Base-by-base conservation (phyloP, 1,140 invertebrate species). In the Drosophila yakuba region DNA sequence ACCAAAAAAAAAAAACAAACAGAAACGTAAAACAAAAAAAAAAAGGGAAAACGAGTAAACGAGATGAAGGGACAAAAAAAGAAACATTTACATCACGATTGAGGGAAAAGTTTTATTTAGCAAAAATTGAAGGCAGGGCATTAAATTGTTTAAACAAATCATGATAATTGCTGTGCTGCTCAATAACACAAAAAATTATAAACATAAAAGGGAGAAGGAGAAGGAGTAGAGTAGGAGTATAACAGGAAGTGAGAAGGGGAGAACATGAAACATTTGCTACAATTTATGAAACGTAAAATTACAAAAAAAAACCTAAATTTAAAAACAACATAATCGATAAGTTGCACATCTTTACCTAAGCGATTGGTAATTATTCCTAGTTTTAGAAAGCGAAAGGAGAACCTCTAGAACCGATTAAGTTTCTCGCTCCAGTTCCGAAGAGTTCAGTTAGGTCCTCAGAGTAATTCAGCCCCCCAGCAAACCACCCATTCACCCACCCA, bases 311-410 rank as follows among this genome's bases (percentile, higher is more conserved):
- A 66, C 51, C 64, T 52, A 84, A 86, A 78, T 67, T 86, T 61
- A 61, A 47, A 73, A 59, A 59, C 52, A 67, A 78, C 36, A 45
- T 52, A 85, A 75, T 48, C 60, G 62, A 80, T 88, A 88, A 88
- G 84, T 89, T 80, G 84, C 84, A 90, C 85, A 89, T 89, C 85
- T 89, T 89, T 89, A 89, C 85, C 85, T 84, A 89, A 89, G 67
- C 84, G 67, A 89, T 89, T 89, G 85, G 85, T 89, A 89, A 89
- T 89, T 89, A 88, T 80, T 78, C 76, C 64, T 88, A 88, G 84
- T 68, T 80, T 83, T 88, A 83, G 52, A 76, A 78, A 76, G 78
- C 59, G 41, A 77, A 75, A 63, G 68, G 60, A 74, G 39, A 78
- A 64, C 56, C 50, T 51, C 51, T 71, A 47, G 50, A 55, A 25